phyloP scores from a whole-genome alignment of 2,888 invertebrate species.

The Galeopsomyia nigrocyanea region DNA sequence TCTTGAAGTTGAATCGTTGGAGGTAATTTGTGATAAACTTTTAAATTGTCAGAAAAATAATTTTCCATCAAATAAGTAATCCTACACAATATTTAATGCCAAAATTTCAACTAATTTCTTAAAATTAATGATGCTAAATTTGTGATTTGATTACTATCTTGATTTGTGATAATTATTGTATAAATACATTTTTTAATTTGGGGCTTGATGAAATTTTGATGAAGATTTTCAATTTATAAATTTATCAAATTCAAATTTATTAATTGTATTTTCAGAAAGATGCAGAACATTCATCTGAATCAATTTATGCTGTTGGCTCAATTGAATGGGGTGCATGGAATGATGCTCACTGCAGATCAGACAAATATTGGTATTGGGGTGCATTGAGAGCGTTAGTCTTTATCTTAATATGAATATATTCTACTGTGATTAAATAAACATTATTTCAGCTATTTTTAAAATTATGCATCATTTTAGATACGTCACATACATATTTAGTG shows the following conservation, averaged over 20 bases:
- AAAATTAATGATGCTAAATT: too few species aligned
- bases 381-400: conserved; percentile 72
- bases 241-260: conserved; percentile 14
- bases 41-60: too few species aligned
- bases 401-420: conserved; percentile 6
- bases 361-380: conserved; percentile 93
- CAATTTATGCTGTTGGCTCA: conserved; percentile 84
- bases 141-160: too few species aligned
- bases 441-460: not conserved
- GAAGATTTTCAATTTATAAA: not conserved
- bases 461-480: conserved; percentile 69
- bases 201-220: too few species aligned
- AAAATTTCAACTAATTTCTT: too few species aligned
- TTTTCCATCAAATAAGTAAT: too few species aligned
- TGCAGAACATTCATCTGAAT: conserved; percentile 70
- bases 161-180: too few species aligned
- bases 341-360: conserved; percentile 80
- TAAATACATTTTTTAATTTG: too few species aligned
- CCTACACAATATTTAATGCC: too few species aligned
- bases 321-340: conserved; percentile 90
- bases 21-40: conserved; percentile 57
- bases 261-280: conserved; percentile 55
- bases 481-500: conserved; percentile 82
- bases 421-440: not conserved
- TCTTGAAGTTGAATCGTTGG: conserved; percentile 79